Base-by-base conservation (phyloP, 2,113 vertebrate genomes). In the Bagarius yarrelli region DNA sequence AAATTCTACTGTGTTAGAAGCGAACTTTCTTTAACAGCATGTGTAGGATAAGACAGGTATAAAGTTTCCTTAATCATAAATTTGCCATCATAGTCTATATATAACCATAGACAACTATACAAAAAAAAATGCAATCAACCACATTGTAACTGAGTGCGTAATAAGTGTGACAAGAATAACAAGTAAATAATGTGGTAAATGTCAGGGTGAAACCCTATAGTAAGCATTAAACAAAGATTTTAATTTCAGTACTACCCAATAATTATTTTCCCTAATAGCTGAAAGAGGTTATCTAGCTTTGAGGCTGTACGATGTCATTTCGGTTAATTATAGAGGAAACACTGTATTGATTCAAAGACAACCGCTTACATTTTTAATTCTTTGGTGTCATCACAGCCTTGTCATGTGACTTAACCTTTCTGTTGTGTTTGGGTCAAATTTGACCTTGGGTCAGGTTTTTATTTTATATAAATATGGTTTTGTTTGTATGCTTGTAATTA, bases 361-460 rank as follows among this genome's bases (percentile, higher is more conserved):
- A 63, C 71, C 30, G 44, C 50, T 74, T 25, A 53, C 36, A 70
- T 83, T 30, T 32, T 66, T 69, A 9, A 18, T 66, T 21, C 36
- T 79, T 47, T 36, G 34, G 32, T 75, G 47, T 76, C 50, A 40
- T 40, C 36, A 40, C 36, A 6, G 36, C 36, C 36, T 40, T 40
- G 36, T 40, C 36, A 40, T 40, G 36, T 40, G 36, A 40, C 36
- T 6, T 40, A 40, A 40, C 36, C 36, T 40, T 40, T 40, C 36
- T 40, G 36, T 40, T 40, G 36, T 40, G 36, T 40, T 40, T 40
- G 36, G 36, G 36, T 40, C 36, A 40, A 40, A 40, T 40, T 40
- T 40, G 36, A 40, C 36, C 36, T 40, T 40, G 36, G 36, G 36
- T 40, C 6, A 3, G 6, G 6, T 40, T 40, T 40, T 40, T 4